phyloP scores from a whole-genome alignment of 23 tunicate genomes.

The Ascidia mentula region DNA sequence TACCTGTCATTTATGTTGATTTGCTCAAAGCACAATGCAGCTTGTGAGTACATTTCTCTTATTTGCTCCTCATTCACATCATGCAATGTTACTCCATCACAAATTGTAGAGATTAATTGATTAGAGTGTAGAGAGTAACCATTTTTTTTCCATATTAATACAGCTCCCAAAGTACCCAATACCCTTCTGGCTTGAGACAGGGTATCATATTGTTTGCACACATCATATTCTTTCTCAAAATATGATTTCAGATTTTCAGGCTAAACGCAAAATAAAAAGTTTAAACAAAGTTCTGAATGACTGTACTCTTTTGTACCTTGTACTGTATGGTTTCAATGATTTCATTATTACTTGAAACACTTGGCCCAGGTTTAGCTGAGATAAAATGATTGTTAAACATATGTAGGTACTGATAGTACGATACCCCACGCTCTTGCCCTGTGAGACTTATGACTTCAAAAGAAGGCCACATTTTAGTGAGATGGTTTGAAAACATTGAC shows the following conservation, averaged over 20 bases:
- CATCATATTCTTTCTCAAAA: too few relatives aligned
- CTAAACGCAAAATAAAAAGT: too few relatives aligned
- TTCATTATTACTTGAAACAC: background rate
- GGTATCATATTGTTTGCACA: too few relatives aligned
- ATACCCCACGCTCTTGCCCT: background rate
- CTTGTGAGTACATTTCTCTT: background rate
- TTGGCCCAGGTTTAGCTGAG: background rate
- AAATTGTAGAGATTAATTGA: background rate
- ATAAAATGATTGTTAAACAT: background rate
- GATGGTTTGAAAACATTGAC: background rate
- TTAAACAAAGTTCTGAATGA: too few relatives aligned
- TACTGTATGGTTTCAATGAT: background rate
- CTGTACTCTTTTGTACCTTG: background rate
- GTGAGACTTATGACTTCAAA: background rate
- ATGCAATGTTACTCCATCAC: slow-evolving; percentile 1
- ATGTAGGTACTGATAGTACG: background rate
- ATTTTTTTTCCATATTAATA: background rate
- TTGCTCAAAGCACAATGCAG: background rate
- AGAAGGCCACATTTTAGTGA: background rate
- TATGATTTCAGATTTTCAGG: too few relatives aligned
- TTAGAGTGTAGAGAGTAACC: background rate
- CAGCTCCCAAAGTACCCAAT: background rate
- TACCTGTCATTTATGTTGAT: background rate
- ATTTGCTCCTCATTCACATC: background rate
- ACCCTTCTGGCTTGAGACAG: too few relatives aligned